Conservation (phyloP, 1,140 invertebrate genomes). For the Adoxophyes honmai region DNA sequence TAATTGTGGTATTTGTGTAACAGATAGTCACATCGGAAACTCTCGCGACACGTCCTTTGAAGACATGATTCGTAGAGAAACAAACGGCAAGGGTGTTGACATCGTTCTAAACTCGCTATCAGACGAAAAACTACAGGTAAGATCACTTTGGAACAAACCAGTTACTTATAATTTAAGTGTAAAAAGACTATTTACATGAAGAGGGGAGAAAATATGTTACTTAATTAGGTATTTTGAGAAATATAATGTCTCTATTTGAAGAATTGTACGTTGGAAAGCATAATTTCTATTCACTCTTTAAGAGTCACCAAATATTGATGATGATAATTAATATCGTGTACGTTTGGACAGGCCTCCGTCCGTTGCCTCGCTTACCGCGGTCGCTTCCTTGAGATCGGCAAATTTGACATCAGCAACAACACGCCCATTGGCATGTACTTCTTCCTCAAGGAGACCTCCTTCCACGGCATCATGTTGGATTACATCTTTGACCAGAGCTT, state of each 20-base stretch:
- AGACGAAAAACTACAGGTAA: conserved; percentile 80
- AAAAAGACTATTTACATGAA: no score
- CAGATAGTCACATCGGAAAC: conserved; percentile 79
- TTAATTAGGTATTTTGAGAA: no score
- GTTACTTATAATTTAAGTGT: no score
- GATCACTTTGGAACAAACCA: conserved; percentile 37
- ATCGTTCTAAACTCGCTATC: conserved; percentile 83
- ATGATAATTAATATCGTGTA: no score
- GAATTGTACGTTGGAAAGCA: no score
- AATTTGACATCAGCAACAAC: conserved; percentile 84
- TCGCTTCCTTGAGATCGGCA: conserved; percentile 88
- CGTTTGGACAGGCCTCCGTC: conserved; percentile 79
- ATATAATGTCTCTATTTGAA: no score
- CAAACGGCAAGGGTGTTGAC: conserved; percentile 81
- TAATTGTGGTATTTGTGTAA: conserved; percentile 19
- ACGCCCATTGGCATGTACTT: conserved; percentile 83
- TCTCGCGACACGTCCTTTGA: conserved; percentile 82
- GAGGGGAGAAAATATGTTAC: no score
- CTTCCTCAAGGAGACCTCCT: conserved; percentile 90
- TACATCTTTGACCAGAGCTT: conserved; percentile 77
- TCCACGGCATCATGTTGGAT: conserved; percentile 93
- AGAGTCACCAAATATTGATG: no score
- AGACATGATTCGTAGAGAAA: conserved; percentile 77
- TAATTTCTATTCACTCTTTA: no score
- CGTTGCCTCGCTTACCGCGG: conserved; percentile 85